Evolutionary conservation across 2,113 vertebrate species (phyloP), one percentile per base, ranked within the genome.

Genomic region (Coptodon rendalli): DNA sequence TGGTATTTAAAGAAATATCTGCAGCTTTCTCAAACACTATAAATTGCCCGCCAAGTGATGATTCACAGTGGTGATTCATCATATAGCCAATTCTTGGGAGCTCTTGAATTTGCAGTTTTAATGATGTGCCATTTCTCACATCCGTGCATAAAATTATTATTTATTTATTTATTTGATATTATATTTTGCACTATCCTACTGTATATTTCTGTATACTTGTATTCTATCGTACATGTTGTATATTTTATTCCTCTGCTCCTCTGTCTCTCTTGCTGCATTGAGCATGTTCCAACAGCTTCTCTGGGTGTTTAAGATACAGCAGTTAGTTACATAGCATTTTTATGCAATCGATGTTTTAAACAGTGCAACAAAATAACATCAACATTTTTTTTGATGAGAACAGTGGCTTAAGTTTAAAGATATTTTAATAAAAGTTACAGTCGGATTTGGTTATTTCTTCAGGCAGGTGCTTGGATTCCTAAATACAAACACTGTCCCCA

Each of bases 61-160:
- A 93, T 87, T 95, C 91, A 93, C 83, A 73, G 54, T 61, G 63
- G 86, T 91, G 87, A 92, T 80, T 94, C 93, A 93, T 87, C 87
- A 29, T 76, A 48, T 52, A 43, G 89, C 45, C 84, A 50, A 56
- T 56, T 82, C 56, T 50, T 66, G 6, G 73, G 86, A 45, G 86
- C 83, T 88, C 57, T 83, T 88, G 66, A 84, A 86, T 83, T 84
- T 61, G 36, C 85, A 34, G 40, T 86, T 87, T 83, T 71, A 81
- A 43, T 66, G 57, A 29, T 10, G 22, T 48, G 57, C 13, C 83
- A 86, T 59, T 48, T 53, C 57, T 80, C 10, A 57, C 43, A 53
- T 82, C 66, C 24, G 17, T 61, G 22, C 9, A 9, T 40, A 82
- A 83, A 61, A 34, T 61, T 61, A 61, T 61, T 19, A 19, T 34